Percentiles rank a stretch among this genome's conserved stretches.
Conservation (phyloP, 2,113 vertebrate genomes). For the Rhabdornis inornatus region DNA sequence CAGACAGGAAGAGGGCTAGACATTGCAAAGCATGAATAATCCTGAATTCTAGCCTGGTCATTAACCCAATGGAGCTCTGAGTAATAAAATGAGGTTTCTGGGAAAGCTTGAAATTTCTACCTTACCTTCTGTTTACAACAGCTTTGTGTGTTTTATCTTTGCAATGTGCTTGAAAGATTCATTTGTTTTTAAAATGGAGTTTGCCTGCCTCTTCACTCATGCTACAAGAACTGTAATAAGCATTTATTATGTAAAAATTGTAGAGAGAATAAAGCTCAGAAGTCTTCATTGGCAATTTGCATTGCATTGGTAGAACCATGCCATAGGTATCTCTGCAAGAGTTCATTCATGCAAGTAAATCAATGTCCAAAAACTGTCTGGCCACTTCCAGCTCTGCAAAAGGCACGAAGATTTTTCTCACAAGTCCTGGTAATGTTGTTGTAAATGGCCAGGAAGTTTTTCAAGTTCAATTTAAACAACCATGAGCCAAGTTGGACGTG, state of each 20-base stretch:
- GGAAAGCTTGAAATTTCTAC: not conserved
- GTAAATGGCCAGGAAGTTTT: not conserved
- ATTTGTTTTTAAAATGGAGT: not conserved
- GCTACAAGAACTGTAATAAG: not conserved
- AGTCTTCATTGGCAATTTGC: not conserved
- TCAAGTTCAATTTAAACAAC: not conserved
- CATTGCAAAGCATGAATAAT: conserved; percentile 16
- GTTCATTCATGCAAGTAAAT: not conserved
- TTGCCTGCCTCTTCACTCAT: not conserved
- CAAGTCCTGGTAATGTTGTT: not conserved
- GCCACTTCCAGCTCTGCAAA: not conserved
- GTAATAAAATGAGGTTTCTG: not conserved
- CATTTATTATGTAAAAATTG: not conserved
- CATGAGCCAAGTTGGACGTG: not conserved
- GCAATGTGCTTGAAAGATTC: accelerated
- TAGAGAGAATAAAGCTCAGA: not conserved
- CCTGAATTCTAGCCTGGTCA: not conserved
- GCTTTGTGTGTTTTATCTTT: not conserved
- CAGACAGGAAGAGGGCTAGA: conserved; percentile 31
- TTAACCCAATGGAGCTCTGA: not conserved
- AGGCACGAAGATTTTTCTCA: not conserved
- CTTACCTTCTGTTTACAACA: not conserved
- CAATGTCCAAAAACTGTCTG: not conserved
- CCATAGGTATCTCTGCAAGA: not conserved
- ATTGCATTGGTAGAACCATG: not conserved